A percentile compares a stretch with the other conserved stretches of the same genome.
These are phyloP conservation scores for Poecile montanus DNA, from an alignment of 2,797 vertebrate genomes.

Conservation along the genomic window DNA sequence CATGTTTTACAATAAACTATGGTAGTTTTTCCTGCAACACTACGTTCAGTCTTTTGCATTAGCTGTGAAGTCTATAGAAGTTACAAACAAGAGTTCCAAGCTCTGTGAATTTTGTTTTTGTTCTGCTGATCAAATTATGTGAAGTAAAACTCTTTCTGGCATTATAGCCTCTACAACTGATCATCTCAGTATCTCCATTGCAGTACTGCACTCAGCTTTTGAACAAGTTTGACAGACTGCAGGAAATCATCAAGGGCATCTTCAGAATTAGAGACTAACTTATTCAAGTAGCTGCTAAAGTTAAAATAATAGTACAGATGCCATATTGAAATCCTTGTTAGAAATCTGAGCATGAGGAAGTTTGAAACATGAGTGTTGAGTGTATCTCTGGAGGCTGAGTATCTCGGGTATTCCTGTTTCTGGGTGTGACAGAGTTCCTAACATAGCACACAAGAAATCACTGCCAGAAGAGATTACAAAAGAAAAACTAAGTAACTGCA, in stretches of 20 bases:
- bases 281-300: neutral
- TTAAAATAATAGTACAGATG: neutral
- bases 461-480: neutral
- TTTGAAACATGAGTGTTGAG: neutral
- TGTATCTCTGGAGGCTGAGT: neutral
- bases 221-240: neutral
- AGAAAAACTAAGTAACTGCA: neutral
- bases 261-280: neutral
- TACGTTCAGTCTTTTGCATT: neutral
- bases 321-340: neutral
- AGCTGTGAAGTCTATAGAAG: neutral
- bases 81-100: neutral
- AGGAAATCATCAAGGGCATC: neutral
- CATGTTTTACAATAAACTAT: neutral
- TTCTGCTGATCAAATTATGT: neutral
- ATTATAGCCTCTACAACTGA: neutral
- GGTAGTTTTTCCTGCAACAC: neutral
- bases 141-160: neutral
- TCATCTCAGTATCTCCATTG: neutral
- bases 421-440: constrained; percentile 56
- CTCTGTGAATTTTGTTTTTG: neutral
- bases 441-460: neutral
- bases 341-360: neutral
- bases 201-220: neutral
- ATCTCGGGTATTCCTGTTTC: constrained; percentile 44